Evolutionary conservation across 2,113 vertebrate species (phyloP).

Genomic region (Eptesicus fuscus): DNA sequence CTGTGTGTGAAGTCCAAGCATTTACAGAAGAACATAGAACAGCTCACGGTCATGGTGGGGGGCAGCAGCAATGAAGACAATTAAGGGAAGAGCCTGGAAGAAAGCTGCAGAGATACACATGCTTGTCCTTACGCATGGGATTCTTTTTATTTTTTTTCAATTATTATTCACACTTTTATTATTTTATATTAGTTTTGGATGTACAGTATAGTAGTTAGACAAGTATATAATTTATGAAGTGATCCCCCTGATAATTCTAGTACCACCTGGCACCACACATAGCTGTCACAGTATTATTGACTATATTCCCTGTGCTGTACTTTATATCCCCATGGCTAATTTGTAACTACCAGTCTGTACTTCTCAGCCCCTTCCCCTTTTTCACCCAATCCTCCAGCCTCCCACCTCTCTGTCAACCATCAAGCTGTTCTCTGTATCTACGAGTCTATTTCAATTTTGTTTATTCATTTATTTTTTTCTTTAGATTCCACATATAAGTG

Average conservation of each 20-base stretch:
- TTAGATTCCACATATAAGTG: background rate
- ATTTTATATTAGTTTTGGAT: background rate
- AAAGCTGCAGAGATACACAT: accelerated
- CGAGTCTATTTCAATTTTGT: background rate
- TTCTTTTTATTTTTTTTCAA: background rate
- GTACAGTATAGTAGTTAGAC: background rate
- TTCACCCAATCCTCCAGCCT: background rate
- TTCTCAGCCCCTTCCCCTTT: background rate
- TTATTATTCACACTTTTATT: background rate
- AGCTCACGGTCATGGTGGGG: background rate
- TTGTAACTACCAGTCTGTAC: background rate
- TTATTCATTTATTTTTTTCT: background rate
- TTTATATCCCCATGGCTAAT: background rate
- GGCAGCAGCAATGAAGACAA: background rate
- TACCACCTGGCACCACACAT: background rate
- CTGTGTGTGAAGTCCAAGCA: background rate
- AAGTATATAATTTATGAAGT: background rate
- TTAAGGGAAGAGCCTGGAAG: background rate
- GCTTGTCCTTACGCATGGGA: background rate
- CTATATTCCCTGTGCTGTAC: background rate
- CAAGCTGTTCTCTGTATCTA: background rate
- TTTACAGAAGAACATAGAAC: background rate
- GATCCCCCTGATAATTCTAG: background rate
- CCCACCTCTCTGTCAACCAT: background rate
- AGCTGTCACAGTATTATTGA: background rate